Evolutionary conservation across 1,140 invertebrate species (phyloP).

Genomic region (Pristionchus pacificus): DNA sequence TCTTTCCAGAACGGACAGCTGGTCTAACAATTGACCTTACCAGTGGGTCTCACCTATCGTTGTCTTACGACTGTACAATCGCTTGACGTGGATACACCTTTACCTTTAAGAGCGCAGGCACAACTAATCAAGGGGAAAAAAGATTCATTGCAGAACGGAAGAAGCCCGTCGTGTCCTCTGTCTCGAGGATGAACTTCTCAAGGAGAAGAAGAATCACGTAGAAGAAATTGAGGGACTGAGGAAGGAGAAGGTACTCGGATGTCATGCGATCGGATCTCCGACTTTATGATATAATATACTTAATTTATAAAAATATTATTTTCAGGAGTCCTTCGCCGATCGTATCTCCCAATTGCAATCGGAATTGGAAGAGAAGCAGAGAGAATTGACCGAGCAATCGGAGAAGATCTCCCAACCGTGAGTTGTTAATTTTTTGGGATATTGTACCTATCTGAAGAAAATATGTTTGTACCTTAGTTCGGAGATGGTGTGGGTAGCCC

Average conservation of each 20-base stretch:
- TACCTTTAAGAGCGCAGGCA: too few relatives aligned
- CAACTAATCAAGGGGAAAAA: too few relatives aligned
- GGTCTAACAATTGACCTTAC: too few relatives aligned
- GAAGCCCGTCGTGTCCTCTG: neutral
- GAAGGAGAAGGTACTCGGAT: neutral
- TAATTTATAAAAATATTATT: neutral
- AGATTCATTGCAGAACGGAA: neutral
- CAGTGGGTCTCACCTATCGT: too few relatives aligned
- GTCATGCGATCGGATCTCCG: neutral
- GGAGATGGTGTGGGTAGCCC: conserved; percentile 23
- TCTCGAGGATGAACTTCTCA: neutral
- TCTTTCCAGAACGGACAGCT: too few relatives aligned
- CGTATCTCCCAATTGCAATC: conserved; percentile 15
- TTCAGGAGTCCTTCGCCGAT: neutral
- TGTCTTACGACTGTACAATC: too few relatives aligned
- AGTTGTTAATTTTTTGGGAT: too few relatives aligned
- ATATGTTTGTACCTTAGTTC: conserved; percentile 13
- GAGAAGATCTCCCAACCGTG: too few relatives aligned
- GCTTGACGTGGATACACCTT: too few relatives aligned
- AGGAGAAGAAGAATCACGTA: neutral
- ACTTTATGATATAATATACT: neutral
- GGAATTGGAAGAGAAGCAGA: conserved; percentile 15
- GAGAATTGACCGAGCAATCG: conserved; percentile 14
- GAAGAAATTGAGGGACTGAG: neutral
- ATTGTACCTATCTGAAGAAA: too few relatives aligned